phyloP scores from a whole-genome alignment of 2,888 invertebrate species.

The Drosophila pegasa region DNA sequence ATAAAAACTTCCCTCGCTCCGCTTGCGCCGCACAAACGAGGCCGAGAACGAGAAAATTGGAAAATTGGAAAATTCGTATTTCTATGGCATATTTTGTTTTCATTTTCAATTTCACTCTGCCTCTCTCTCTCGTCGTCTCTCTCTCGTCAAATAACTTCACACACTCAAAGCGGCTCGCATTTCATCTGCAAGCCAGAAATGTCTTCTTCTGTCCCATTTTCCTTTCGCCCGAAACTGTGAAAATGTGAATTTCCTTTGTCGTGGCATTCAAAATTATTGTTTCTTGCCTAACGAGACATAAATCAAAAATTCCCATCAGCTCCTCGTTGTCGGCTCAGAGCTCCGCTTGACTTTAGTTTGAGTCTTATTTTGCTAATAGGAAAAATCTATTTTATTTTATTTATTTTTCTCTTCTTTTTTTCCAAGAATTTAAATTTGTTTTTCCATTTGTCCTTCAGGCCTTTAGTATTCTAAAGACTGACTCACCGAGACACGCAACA shows the following conservation, averaged over 20 bases:
- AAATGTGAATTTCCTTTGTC: constrained; percentile 4
- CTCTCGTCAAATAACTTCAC: constrained; percentile 6
- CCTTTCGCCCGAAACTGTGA: background rate
- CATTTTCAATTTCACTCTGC: background rate
- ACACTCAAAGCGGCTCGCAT: constrained; percentile 12
- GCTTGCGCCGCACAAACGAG: background rate
- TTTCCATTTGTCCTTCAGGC: background rate
- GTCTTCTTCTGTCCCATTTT: too few relatives aligned
- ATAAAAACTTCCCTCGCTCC: constrained; percentile 3
- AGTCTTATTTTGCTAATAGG: background rate
- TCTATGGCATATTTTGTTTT: constrained; percentile 39
- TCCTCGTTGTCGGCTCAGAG: background rate
- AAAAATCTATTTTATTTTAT: too few relatives aligned
- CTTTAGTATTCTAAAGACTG: background rate
- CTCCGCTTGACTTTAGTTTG: background rate
- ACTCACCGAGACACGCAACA: too few relatives aligned
- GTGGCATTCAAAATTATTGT: background rate
- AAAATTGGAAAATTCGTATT: constrained; percentile 35
- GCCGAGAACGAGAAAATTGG: background rate
- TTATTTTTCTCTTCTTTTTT: background rate
- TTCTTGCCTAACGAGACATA: background rate
- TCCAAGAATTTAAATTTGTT: background rate
- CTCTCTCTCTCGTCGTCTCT: background rate
- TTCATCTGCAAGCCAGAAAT: background rate
- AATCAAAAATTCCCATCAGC: constrained; percentile 1